These are phyloP conservation scores for Plodia interpunctella DNA, from an alignment of 1,140 invertebrate genomes.

Conservation along the genomic window DNA sequence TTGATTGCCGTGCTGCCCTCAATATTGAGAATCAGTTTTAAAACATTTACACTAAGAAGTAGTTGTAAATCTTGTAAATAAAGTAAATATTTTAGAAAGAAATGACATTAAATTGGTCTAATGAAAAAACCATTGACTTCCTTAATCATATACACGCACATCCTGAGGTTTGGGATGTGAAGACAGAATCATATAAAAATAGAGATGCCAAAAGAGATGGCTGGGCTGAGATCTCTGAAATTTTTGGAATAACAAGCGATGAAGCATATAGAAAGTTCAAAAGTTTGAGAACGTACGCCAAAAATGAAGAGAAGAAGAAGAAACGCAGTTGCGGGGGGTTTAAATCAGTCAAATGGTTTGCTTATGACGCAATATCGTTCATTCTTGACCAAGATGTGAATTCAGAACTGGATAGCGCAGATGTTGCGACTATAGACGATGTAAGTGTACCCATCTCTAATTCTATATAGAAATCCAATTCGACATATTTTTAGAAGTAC, in stretches of 20 bases:
- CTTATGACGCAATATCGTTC: conserved; percentile 2
- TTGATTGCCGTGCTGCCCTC: not conserved
- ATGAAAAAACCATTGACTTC: not conserved
- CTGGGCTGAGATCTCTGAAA: not conserved
- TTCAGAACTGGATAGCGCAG: not conserved
- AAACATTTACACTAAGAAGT: not conserved
- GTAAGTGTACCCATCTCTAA: not conserved
- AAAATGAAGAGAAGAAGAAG: not conserved
- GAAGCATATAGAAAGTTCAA: conserved; percentile 1
- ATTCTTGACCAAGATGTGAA: not conserved
- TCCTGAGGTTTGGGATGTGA: not conserved
- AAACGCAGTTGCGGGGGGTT: not conserved
- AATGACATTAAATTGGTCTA: not conserved
- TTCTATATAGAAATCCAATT: too few relatives aligned
- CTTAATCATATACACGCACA: not conserved
- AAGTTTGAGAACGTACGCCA: not conserved
- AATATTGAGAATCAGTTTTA: not conserved
- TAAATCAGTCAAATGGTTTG: conserved; percentile 1
- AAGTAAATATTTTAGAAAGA: not conserved
- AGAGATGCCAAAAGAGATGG: not conserved
- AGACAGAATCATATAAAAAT: not conserved
- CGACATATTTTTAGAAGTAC: too few relatives aligned
- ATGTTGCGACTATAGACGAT: not conserved
- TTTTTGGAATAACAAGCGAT: not conserved
- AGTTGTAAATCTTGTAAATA: not conserved